Percentiles rank a stretch among this genome's conserved stretches.
These are phyloP conservation scores for Eumeta japonica DNA, from an alignment of 1,140 invertebrate genomes.

Conservation along the genomic window DNA sequence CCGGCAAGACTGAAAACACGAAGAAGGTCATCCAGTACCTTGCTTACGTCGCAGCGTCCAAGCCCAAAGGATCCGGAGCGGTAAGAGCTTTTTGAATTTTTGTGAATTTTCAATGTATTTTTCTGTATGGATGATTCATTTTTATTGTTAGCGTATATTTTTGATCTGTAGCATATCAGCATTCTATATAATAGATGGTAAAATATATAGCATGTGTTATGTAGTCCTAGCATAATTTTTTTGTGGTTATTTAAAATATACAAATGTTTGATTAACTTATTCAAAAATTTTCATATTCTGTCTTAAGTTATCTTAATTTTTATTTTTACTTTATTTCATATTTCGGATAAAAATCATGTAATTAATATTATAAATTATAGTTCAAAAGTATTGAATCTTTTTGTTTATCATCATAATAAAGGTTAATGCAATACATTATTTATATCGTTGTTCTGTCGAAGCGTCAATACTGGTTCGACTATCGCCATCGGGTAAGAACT, in stretches of 20 bases:
- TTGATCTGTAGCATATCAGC: too few species aligned
- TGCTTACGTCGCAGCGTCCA: conserved; percentile 96
- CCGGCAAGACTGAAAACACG: conserved; percentile 99
- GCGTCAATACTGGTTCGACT: conserved; percentile 37
- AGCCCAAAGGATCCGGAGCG: conserved; percentile 86
- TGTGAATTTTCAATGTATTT: too few species aligned
- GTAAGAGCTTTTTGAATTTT: conserved; percentile 63
- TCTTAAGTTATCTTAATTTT: background rate
- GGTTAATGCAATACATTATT: background rate
- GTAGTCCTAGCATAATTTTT: too few species aligned
- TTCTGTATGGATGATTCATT: too few species aligned
- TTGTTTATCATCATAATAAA: background rate
- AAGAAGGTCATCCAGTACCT: conserved; percentile 99
- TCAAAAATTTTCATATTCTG: too few species aligned
- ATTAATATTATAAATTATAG: too few species aligned
- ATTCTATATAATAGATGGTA: too few species aligned
- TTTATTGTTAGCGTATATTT: too few species aligned
- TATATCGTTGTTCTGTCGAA: background rate
- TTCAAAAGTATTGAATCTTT: too few species aligned
- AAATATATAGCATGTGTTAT: too few species aligned
- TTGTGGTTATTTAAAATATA: too few species aligned
- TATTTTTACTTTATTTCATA: background rate
- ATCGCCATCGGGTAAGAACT: conserved; percentile 39
- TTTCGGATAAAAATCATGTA: background rate
- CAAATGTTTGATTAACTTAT: too few species aligned